Evolutionary conservation across 2,797 vertebrate species (phyloP).

Genomic region (Chiloscyllium punctatum): DNA sequence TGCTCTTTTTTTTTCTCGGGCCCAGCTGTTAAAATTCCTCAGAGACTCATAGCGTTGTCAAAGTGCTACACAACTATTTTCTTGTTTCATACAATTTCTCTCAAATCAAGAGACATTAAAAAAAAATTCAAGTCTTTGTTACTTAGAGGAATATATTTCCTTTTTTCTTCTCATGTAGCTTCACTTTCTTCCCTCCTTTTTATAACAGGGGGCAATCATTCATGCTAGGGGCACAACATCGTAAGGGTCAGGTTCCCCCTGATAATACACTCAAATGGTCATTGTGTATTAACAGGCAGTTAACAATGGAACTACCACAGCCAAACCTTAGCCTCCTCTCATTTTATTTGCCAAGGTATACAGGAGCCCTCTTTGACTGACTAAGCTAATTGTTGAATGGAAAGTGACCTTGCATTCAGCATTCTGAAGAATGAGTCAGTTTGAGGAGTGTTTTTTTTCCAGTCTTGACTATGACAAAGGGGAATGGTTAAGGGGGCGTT

Average conservation of each 20-base stretch:
- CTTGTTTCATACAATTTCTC: not conserved
- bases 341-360: not conserved
- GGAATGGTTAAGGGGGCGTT: too few species aligned
- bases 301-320: not conserved
- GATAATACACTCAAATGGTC: not conserved
- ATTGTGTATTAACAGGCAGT: not conserved
- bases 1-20: not conserved
- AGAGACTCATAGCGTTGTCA: not conserved
- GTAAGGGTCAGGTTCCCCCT: not conserved
- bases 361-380: not conserved
- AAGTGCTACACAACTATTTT: conserved; percentile 20
- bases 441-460: not conserved
- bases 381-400: not conserved
- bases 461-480: too few species aligned
- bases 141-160: conserved; percentile 1
- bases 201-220: not conserved
- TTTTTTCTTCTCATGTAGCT: not conserved
- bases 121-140: not conserved
- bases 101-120: not conserved
- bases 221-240: too few species aligned
- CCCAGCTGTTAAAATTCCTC: conserved; percentile 19
- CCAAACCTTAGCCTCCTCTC: not conserved
- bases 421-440: not conserved
- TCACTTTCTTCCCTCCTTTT: not conserved
- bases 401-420: not conserved